Evolutionary conservation across 2,797 vertebrate species (phyloP).

Genomic region (Eurystomus glaucurus): DNA sequence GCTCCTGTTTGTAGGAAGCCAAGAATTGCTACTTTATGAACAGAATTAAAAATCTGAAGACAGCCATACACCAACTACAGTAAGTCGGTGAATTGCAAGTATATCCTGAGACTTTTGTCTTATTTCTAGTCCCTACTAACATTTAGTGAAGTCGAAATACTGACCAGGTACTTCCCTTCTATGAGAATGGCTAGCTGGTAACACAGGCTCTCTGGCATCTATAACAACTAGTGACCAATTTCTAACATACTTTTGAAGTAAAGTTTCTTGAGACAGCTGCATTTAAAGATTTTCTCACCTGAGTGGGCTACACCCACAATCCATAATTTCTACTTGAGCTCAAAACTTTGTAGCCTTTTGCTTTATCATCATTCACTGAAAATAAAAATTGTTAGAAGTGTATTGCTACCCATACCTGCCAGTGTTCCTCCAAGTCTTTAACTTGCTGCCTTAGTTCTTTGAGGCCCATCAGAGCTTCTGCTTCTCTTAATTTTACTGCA

Average conservation of each 20-base stretch:
- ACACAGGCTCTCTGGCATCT: not conserved
- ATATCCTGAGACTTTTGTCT: not conserved
- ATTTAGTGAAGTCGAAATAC: not conserved
- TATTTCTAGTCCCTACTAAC: not conserved
- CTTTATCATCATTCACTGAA: not conserved
- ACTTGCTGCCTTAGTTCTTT: slow-evolving; percentile 96
- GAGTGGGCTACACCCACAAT: not conserved
- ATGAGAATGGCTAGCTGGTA: not conserved
- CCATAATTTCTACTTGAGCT: not conserved
- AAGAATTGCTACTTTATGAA: not conserved
- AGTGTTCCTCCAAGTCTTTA: slow-evolving; percentile 95
- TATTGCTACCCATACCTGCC: slow-evolving; percentile 89
- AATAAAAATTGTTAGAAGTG: not conserved
- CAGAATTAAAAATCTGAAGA: not conserved
- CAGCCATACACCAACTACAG: not conserved
- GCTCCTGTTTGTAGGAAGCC: not conserved
- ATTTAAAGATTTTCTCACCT: not conserved
- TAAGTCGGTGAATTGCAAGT: not conserved
- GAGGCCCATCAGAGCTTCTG: slow-evolving; percentile 92
- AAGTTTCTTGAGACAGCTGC: not conserved
- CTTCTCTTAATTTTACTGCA: slow-evolving; percentile 94
- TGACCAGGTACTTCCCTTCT: not conserved
- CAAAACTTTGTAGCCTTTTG: not conserved
- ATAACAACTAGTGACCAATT: not conserved
- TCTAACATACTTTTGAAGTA: not conserved